Evolutionary conservation across 2,888 invertebrate genomes (phyloP).

Genomic region (Drosophila multiciliata): DNA sequence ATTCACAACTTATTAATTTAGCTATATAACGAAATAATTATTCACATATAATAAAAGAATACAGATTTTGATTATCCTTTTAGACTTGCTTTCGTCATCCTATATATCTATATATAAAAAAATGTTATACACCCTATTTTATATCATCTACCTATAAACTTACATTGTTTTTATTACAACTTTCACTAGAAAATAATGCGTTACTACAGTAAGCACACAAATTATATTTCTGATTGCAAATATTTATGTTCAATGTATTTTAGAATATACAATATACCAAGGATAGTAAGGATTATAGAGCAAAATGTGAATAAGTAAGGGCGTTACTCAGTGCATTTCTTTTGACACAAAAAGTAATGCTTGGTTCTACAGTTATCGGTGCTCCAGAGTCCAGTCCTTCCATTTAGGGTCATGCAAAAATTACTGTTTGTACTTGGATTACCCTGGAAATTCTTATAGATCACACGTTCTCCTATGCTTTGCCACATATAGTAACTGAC

Average conservation of each 20-base stretch:
- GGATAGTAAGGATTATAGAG: fast-evolving
- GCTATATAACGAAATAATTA: conserved; percentile 5
- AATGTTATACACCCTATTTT: too few relatives aligned
- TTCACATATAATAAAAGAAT: neutral
- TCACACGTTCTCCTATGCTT: neutral
- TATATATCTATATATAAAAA: too few relatives aligned
- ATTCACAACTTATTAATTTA: conserved; percentile 40
- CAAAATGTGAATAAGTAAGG: neutral
- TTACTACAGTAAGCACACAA: neutral
- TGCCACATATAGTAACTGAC: conserved; percentile 13
- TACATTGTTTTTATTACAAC: neutral
- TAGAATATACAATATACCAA: neutral
- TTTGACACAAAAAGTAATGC: neutral
- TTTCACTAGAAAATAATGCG: neutral
- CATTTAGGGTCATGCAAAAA: neutral
- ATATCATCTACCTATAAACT: too few relatives aligned
- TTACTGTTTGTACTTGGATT: too few relatives aligned
- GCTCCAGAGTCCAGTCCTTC: neutral
- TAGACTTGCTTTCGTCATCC: too few relatives aligned
- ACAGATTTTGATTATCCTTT: neutral
- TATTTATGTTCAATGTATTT: neutral
- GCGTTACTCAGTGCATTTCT: fast-evolving
- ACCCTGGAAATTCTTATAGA: neutral
- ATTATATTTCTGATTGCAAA: neutral
- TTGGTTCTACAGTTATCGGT: neutral